These are phyloP conservation scores for Silurus asotus DNA, from an alignment of 2,113 vertebrate species.

Conservation along the genomic window DNA sequence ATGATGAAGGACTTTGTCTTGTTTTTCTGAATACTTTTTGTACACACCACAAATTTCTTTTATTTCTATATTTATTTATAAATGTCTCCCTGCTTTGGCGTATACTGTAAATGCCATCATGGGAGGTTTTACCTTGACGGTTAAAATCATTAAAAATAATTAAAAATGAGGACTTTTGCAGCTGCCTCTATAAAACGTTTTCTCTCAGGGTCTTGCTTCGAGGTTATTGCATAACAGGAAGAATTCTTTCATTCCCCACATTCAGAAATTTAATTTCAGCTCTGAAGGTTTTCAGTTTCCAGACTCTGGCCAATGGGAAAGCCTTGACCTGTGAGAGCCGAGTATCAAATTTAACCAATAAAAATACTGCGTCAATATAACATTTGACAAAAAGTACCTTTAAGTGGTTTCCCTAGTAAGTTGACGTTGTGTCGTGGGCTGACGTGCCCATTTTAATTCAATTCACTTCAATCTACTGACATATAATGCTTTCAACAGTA, in stretches of 20 bases:
- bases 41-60: neutral
- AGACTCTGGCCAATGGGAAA: neutral
- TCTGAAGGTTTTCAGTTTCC: neutral
- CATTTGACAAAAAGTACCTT: neutral
- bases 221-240: neutral
- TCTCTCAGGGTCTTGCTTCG: conserved; percentile 4
- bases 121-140: conserved; percentile 32
- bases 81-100: neutral
- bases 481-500: no score
- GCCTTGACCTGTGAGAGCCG: conserved; percentile 15
- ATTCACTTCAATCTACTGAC: no score
- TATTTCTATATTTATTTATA: neutral
- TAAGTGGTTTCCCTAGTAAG: neutral
- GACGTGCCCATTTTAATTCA: no score
- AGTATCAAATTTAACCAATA: neutral
- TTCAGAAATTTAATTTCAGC: neutral
- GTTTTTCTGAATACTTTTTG: neutral
- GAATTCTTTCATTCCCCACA: conserved; percentile 17
- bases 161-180: neutral
- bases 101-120: neutral
- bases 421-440: no score
- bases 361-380: neutral
- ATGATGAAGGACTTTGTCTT: neutral
- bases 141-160: conserved; percentile 31
- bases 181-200: neutral